Conservation (phyloP, 2,888 invertebrate genomes). For the Plusia festucae region DNA sequence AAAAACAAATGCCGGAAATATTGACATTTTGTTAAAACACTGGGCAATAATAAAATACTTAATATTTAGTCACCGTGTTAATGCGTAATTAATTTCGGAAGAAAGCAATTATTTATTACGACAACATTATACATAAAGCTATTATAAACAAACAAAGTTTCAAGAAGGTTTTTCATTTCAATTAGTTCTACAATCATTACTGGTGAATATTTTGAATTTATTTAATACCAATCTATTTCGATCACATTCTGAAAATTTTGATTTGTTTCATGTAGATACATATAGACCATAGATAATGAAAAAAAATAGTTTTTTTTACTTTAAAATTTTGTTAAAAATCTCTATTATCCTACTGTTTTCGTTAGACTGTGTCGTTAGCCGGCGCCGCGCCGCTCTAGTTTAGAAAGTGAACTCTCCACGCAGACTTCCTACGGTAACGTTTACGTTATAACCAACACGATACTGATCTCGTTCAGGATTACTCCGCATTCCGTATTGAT, state of each 20-base stretch:
- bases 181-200: too few species aligned
- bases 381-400: slow-evolving; percentile 58
- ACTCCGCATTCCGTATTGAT: slow-evolving; percentile 45
- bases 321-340: too few species aligned
- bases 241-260: too few species aligned
- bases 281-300: too few species aligned
- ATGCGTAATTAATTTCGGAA: not conserved
- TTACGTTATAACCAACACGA: slow-evolving; percentile 46
- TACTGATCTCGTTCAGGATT: slow-evolving; percentile 47
- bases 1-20: not conserved
- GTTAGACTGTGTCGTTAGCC: slow-evolving; percentile 43
- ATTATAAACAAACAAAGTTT: too few species aligned
- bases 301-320: too few species aligned
- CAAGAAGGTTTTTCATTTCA: too few species aligned
- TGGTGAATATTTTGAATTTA: too few species aligned
- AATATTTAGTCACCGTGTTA: not conserved
- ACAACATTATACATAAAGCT: too few species aligned
- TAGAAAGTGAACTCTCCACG: slow-evolving; percentile 71
- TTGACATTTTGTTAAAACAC: not conserved
- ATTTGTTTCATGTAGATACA: too few species aligned
- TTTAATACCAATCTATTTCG: too few species aligned
- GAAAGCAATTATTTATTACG: not conserved
- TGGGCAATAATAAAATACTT: not conserved
- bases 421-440: slow-evolving; percentile 61
- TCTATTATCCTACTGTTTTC: slow-evolving; percentile 15